Evolutionary conservation across 2,113 vertebrate species (phyloP).

Genomic region (Hydropotes inermis): DNA sequence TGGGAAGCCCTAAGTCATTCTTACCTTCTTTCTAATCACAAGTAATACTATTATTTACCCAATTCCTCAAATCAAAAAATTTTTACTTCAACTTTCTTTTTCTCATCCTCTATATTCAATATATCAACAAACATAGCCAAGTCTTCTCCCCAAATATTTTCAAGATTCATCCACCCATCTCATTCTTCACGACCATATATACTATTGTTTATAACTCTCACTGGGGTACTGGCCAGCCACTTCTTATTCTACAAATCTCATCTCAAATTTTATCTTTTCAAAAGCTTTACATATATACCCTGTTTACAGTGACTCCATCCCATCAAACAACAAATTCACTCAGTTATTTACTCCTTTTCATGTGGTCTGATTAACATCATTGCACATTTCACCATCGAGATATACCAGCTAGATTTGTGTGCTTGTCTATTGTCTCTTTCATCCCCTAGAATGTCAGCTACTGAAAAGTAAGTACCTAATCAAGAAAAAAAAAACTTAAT

Average conservation of each 20-base stretch:
- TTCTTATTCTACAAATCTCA: not conserved
- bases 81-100: not conserved
- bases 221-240: fast-evolving
- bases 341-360: fast-evolving
- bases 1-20: not conserved
- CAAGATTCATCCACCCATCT: not conserved
- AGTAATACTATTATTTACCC: not conserved
- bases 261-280: not conserved
- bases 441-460: not conserved
- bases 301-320: not conserved
- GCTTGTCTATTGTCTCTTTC: not conserved
- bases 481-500: not conserved
- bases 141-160: not conserved
- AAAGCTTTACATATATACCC: not conserved
- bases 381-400: not conserved
- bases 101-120: not conserved
- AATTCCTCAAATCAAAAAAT: not conserved
- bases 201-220: not conserved
- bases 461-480: not conserved
- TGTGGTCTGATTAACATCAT: fast-evolving
- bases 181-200: not conserved
- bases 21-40: not conserved
- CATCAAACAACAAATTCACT: not conserved
- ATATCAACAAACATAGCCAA: not conserved
- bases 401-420: not conserved